These are phyloP conservation scores for Chrysopilus asiliformis DNA, from an alignment of 2,888 invertebrate genomes.

Conservation along the genomic window DNA sequence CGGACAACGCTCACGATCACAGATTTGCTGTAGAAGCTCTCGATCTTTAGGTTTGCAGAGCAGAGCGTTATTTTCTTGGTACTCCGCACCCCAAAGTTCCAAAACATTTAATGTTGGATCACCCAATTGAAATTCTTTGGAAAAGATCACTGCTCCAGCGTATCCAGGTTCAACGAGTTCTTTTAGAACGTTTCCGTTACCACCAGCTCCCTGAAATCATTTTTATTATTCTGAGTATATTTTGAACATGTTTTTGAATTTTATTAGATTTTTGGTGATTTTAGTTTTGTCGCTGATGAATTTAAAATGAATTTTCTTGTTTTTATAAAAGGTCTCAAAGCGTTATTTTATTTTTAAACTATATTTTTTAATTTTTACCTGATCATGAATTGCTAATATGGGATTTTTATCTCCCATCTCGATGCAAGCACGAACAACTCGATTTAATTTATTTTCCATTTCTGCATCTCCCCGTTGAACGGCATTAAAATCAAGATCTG, in stretches of 20 bases:
- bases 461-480: conserved; percentile 91
- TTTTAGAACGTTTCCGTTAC: conserved; percentile 93
- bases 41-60: conserved; percentile 58
- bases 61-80: conserved; percentile 90
- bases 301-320: too few species aligned
- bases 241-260: neutral
- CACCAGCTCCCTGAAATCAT: conserved; percentile 86
- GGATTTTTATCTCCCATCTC: conserved; percentile 75
- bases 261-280: neutral
- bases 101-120: conserved; percentile 88
- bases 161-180: conserved; percentile 80
- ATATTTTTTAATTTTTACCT: conserved; percentile 35
- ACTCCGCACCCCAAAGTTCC: conserved; percentile 97
- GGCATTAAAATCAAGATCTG: conserved; percentile 86
- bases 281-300: too few species aligned
- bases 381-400: conserved; percentile 91
- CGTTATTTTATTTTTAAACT: too few species aligned
- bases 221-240: neutral
- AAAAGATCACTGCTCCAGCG: conserved; percentile 80
- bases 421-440: conserved; percentile 82
- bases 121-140: conserved; percentile 75
- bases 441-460: conserved; percentile 96
- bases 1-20: conserved; percentile 79
- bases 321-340: too few species aligned
- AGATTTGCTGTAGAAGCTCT: conserved; percentile 54